Evolutionary conservation across 2,888 invertebrate genomes (phyloP).

Genomic region (Toxonevra muliebris): DNA sequence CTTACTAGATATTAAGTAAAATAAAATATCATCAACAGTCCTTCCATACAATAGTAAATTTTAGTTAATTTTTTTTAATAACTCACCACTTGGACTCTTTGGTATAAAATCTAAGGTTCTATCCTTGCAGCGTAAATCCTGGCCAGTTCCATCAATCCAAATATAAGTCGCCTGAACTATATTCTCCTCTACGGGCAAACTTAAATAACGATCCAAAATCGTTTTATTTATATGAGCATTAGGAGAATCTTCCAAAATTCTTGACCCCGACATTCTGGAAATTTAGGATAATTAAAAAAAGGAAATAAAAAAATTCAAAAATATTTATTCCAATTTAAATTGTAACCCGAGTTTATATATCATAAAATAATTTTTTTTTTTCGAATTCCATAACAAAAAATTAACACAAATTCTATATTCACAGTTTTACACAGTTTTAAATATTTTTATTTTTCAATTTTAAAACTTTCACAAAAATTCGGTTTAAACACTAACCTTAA

Average conservation of each 20-base stretch:
- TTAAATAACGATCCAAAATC: constrained; percentile 76
- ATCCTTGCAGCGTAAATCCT: constrained; percentile 87
- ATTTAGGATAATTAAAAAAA: constrained; percentile 14
- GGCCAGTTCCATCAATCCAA: constrained; percentile 95
- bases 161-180: constrained; percentile 87
- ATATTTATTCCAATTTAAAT: not conserved
- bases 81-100: constrained; percentile 75
- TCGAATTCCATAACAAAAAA: not conserved
- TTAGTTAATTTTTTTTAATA: not conserved
- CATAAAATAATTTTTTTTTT: constrained; percentile 1
- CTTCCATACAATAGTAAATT: too few species aligned
- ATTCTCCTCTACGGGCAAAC: constrained; percentile 80
- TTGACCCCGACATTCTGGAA: constrained; percentile 55
- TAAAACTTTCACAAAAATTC: not conserved
- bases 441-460: not conserved
- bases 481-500: not conserved
- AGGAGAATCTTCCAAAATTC: constrained; percentile 76
- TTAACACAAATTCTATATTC: not conserved
- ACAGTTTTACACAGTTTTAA: not conserved
- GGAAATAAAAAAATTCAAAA: constrained; percentile 14
- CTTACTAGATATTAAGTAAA: too few species aligned
- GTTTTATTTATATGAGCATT: constrained; percentile 84
- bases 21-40: too few species aligned
- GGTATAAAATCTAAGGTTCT: constrained; percentile 87
- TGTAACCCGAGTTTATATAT: not conserved